phyloP scores from a whole-genome alignment of 2,888 invertebrate species.

The Drosophila koepferae region DNA sequence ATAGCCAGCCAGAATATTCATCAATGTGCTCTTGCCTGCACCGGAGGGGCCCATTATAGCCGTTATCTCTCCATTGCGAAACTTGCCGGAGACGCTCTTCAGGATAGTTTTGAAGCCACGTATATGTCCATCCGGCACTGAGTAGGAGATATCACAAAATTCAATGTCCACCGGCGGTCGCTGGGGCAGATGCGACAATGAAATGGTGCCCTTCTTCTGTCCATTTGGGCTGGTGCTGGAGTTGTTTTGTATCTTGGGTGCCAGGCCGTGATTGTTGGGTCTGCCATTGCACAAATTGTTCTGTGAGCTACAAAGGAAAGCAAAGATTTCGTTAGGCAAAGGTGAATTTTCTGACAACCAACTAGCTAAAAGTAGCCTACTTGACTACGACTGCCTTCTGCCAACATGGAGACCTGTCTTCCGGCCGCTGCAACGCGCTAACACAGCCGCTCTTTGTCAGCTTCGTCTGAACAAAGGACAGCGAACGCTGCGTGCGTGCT shows the following conservation, averaged over 20 bases:
- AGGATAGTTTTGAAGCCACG: slow-evolving; percentile 94
- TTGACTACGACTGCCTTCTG: slow-evolving; percentile 61
- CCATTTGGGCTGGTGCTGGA: slow-evolving; percentile 86
- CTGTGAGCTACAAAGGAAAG: slow-evolving; percentile 87
- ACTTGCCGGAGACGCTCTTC: slow-evolving; percentile 95
- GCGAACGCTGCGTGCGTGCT: slow-evolving; percentile 53
- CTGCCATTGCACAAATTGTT: slow-evolving; percentile 90
- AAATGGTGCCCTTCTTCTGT: slow-evolving; percentile 89
- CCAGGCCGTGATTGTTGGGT: slow-evolving; percentile 86
- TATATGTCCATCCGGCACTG: slow-evolving; percentile 93
- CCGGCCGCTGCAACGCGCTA: slow-evolving; percentile 68
- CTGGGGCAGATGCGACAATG: slow-evolving; percentile 93
- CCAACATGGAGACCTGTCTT: slow-evolving; percentile 60
- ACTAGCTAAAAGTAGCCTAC: slow-evolving; percentile 52
- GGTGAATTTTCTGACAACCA: too few relatives aligned
- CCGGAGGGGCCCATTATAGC: slow-evolving; percentile 98
- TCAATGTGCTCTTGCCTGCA: slow-evolving; percentile 92
- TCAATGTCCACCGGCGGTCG: slow-evolving; percentile 96
- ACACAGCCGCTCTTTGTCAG: slow-evolving; percentile 81
- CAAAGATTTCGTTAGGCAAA: background rate
- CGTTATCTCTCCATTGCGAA: slow-evolving; percentile 95
- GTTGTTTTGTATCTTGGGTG: slow-evolving; percentile 91
- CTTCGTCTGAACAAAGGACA: slow-evolving; percentile 79
- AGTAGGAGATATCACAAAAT: slow-evolving; percentile 94
- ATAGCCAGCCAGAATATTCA: slow-evolving; percentile 95